These are phyloP conservation scores for Gastrophryne carolinensis DNA, from an alignment of 2,797 vertebrate species.

Conservation along the genomic window DNA sequence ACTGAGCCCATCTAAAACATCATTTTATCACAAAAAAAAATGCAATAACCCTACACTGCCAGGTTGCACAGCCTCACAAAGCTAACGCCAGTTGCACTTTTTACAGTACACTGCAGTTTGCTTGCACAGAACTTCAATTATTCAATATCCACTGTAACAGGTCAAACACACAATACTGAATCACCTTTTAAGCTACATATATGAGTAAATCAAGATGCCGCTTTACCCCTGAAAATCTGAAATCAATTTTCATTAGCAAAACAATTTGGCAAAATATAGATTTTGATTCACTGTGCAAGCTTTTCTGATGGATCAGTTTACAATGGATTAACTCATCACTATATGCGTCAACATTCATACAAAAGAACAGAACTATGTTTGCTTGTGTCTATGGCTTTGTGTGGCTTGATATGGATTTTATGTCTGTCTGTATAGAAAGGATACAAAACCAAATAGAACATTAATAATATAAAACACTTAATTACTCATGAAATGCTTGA, in stretches of 20 bases:
- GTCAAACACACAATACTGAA: slow-evolving; percentile 14
- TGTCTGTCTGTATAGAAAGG: too few species aligned
- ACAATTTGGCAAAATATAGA: slow-evolving; percentile 35
- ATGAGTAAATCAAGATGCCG: slow-evolving; percentile 28
- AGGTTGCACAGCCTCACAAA: not conserved
- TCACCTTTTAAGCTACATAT: not conserved
- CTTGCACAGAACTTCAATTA: slow-evolving; percentile 24
- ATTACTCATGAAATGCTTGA: too few species aligned
- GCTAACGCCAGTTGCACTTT: not conserved
- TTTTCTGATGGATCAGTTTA: slow-evolving; percentile 18
- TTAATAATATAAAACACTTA: not conserved
- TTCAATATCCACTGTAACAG: slow-evolving; percentile 19
- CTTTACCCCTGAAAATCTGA: slow-evolving; percentile 24
- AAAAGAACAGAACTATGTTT: not conserved
- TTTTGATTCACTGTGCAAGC: not conserved
- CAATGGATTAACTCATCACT: slow-evolving; percentile 5
- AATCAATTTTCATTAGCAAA: slow-evolving; percentile 35
- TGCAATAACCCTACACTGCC: not conserved
- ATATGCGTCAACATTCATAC: slow-evolving; percentile 7
- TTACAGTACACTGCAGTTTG: slow-evolving; percentile 10
- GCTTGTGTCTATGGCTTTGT: not conserved
- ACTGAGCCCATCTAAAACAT: too few species aligned
- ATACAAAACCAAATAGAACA: not conserved
- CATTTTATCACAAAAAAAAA: slow-evolving; percentile 3
- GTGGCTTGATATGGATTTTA: not conserved